Conservation (phyloP, 1,140 invertebrate genomes). For the Aporrectodea caliginosa region DNA sequence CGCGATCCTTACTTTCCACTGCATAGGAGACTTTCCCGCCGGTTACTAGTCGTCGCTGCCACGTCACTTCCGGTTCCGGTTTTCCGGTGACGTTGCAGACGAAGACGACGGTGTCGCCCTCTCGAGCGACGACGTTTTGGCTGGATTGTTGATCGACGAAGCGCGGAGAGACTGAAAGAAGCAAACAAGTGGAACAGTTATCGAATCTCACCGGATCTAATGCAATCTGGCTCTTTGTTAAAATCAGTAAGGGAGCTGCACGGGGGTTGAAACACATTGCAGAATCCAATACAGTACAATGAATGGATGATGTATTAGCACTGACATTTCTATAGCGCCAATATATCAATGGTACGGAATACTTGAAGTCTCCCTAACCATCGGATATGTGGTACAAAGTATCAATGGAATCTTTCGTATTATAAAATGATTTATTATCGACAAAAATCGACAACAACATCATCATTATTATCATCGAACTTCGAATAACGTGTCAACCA, state of each 20-base stretch:
- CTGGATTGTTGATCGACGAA: neutral
- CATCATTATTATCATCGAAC: too few species aligned
- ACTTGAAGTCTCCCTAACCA: too few species aligned
- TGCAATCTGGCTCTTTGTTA: neutral
- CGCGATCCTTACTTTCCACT: neutral
- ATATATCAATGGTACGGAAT: neutral
- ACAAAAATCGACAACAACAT: too few species aligned
- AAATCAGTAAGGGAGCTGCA: too few species aligned
- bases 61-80: slow-evolving; percentile 20
- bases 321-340: neutral
- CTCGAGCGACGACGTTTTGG: neutral
- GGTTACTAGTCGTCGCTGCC: slow-evolving; percentile 4
- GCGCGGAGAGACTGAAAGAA: neutral
- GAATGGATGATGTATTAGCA: neutral
- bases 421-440: too few species aligned
- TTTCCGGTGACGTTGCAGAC: slow-evolving; percentile 28
- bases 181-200: neutral
- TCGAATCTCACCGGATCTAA: neutral
- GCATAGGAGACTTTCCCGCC: neutral
- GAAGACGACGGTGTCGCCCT: slow-evolving; percentile 10
- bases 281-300: neutral
- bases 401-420: too few species aligned
- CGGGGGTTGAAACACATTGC: neutral
- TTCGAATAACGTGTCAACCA: too few species aligned
- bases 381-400: too few species aligned